Evolutionary conservation across 1,140 invertebrate species (phyloP), one percentile per base, ranked within the genome.

Genomic region (Trachymyrmex septentrionalis): DNA sequence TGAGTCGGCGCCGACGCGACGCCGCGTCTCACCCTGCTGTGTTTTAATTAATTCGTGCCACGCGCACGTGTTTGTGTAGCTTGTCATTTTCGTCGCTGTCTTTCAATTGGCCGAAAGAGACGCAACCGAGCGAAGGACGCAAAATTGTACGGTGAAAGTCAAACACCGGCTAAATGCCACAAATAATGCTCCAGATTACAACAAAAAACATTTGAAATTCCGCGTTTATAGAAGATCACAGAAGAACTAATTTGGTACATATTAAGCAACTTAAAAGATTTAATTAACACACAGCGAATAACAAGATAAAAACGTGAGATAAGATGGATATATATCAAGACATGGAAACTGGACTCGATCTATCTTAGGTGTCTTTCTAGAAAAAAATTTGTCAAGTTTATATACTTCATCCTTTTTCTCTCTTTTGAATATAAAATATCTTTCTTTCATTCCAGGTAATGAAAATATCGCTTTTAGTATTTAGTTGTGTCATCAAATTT

Each of bases 1-100:
- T 61, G 80, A 73, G 69, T 61, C 69, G 55, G 38, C 80, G 80
- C 67, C 80, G 38, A 55, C 12, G 80, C 59, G 53, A 59, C 38
- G 67, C 67, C 34, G 80, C 67, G 80, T 73, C 55, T 72, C 80
- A 44, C 57, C 80, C 55, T n/a, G 69, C 80, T 61, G 80, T 75
- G 80, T 84, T 84, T 84, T 84, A 84, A 84, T 84, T 84, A 84
- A 84, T 84, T 84, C 80, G 80, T 84, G 80, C 80, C 80, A 84
- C 55, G 80, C 80, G 80, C 80, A 84, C 80, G 80, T 84, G 80
- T 84, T 84, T 84, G 80, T 75, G 80, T 38, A 84, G 69, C 80
- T 69, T 84, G 80, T 84, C 80, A 84, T 84, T 84, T 38, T 84
- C n/a, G 80, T 84, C 66, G 80, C 71, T 63, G 80, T 84, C 69